Conservation (phyloP, 2,888 invertebrate species). For the Drosophila mayaguana region DNA sequence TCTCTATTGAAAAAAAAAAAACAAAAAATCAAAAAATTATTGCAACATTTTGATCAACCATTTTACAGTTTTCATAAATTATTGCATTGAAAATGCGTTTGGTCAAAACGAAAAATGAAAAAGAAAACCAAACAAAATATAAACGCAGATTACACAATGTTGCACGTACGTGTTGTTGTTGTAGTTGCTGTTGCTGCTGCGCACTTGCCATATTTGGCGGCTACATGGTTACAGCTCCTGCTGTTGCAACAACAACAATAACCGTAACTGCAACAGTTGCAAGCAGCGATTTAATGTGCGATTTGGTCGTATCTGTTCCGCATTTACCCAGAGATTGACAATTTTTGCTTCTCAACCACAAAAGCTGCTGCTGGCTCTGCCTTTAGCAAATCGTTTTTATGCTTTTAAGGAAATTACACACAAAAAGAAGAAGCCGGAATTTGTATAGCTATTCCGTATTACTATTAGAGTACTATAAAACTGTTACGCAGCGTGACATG, state of each 20-base stretch:
- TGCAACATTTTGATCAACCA: slow-evolving; percentile 33
- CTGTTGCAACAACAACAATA: slow-evolving; percentile 39
- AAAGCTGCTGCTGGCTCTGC: slow-evolving; percentile 46
- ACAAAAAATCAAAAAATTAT: slow-evolving; percentile 1
- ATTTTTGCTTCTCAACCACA: slow-evolving; percentile 47
- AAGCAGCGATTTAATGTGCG: slow-evolving; percentile 48
- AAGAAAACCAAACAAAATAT: slow-evolving; percentile 10
- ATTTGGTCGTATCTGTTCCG: slow-evolving; percentile 67
- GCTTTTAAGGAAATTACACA: slow-evolving; percentile 76
- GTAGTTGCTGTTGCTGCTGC: slow-evolving; percentile 27
- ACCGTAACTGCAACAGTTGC: slow-evolving; percentile 37
- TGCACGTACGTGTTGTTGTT: slow-evolving; percentile 33
- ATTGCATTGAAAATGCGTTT: slow-evolving; percentile 57
- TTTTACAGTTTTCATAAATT: slow-evolving; percentile 57
- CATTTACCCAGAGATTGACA: slow-evolving; percentile 61
- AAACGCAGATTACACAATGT: slow-evolving; percentile 57
- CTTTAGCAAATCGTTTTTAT: slow-evolving; percentile 74
- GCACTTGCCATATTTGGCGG: slow-evolving; percentile 59
- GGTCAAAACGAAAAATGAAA: slow-evolving; percentile 14
- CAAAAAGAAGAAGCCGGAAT: slow-evolving; percentile 5
- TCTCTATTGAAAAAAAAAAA: background rate
- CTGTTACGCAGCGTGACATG: slow-evolving; percentile 5
- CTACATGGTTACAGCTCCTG: slow-evolving; percentile 18
- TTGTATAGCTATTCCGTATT: background rate
- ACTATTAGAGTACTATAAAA: slow-evolving; percentile 16